Conservation (phyloP, 1,140 invertebrate species). For the Pseudomyrmex flavicornis region DNA sequence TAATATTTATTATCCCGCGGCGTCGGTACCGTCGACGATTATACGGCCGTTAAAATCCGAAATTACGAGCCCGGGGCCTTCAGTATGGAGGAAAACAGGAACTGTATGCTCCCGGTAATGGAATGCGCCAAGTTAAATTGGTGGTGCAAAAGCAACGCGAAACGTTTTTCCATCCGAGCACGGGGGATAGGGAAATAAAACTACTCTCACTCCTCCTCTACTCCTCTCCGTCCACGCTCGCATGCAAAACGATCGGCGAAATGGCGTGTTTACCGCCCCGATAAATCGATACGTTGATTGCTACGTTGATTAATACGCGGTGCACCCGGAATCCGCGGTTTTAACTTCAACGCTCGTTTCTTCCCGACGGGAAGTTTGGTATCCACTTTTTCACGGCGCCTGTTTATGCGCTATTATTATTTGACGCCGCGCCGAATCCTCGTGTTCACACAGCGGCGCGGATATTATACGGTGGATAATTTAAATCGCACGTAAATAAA, state of each 20-base stretch:
- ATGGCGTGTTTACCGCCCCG: constrained; percentile 16
- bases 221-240: not conserved
- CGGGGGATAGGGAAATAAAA: constrained; percentile 25
- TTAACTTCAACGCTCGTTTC: constrained; percentile 15
- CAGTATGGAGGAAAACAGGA: constrained; percentile 45
- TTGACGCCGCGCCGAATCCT: not conserved
- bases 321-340: not conserved
- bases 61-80: constrained; percentile 29
- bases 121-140: constrained; percentile 49
- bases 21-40: constrained; percentile 54
- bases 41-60: constrained; percentile 55
- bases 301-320: constrained; percentile 40
- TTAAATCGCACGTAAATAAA: not conserved
- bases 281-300: constrained; percentile 42
- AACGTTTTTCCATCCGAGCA: constrained; percentile 15
- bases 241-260: constrained; percentile 21
- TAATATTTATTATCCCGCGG: constrained; percentile 59
- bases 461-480: not conserved
- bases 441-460: not conserved
- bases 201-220: not conserved
- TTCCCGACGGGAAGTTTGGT: not conserved
- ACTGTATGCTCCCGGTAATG: constrained; percentile 33
- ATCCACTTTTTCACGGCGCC: not conserved
- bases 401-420: not conserved
- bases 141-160: constrained; percentile 35